A percentile compares a stretch with the other conserved stretches of the same genome.
Evolutionary conservation across 2,113 vertebrate species (phyloP).

Genomic region (Pseudorasbora parva): DNA sequence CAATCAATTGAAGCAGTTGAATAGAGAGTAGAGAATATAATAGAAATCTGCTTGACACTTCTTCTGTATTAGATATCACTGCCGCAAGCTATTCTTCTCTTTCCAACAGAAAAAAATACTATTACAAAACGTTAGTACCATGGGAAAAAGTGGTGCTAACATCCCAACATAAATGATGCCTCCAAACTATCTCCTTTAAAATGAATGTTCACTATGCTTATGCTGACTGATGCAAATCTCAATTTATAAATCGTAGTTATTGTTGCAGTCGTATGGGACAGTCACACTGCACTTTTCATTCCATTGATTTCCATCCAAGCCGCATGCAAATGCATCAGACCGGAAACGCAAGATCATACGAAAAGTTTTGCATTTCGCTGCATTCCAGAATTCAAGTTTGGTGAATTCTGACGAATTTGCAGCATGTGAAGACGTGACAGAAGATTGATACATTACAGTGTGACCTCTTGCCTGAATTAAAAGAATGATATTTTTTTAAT

Average conservation of each 20-base stretch:
- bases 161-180: background rate
- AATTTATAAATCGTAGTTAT: background rate
- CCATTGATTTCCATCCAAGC: no score
- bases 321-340: no score
- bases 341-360: no score
- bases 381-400: no score
- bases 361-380: no score
- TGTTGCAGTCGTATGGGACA: background rate
- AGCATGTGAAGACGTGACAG: no score
- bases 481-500: no score
- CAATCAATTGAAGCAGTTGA: background rate
- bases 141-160: background rate
- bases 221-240: background rate
- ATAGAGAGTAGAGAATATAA: background rate
- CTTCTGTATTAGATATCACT: background rate
- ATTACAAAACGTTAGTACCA: slow-evolving; percentile 8
- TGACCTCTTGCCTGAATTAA: no score
- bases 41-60: background rate
- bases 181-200: background rate
- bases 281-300: no score
- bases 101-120: background rate
- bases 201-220: background rate
- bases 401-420: no score
- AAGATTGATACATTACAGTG: no score
- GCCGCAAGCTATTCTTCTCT: background rate